Conservation (phyloP, 1,140 invertebrate species). For the Neodiprion pinetum region DNA sequence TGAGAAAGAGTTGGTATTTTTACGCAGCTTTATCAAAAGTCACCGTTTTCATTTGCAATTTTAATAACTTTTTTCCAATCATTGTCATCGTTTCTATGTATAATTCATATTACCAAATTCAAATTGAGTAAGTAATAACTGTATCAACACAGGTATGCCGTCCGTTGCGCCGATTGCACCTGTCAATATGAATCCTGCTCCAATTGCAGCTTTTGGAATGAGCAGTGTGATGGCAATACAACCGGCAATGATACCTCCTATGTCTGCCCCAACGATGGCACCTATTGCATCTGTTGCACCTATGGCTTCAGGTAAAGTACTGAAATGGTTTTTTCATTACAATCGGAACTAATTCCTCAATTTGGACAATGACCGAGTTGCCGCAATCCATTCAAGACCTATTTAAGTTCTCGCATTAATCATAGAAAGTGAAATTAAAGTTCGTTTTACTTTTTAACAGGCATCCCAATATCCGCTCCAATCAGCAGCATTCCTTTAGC, state of each 20-base stretch:
- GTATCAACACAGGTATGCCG: conserved; percentile 35
- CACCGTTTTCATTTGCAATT: too few species aligned
- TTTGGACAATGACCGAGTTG: too few species aligned
- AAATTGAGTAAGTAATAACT: too few species aligned
- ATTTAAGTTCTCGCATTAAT: too few species aligned
- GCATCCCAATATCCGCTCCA: neutral
- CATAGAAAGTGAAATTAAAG: too few species aligned
- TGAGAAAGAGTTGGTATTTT: too few species aligned
- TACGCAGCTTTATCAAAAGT: too few species aligned
- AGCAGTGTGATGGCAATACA: conserved; percentile 45
- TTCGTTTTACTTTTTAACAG: neutral
- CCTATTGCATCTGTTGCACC: conserved; percentile 25
- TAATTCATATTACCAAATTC: too few species aligned
- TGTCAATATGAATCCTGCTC: conserved; percentile 51
- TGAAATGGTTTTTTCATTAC: neutral
- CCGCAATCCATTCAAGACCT: too few species aligned
- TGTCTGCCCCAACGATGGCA: conserved; percentile 36
- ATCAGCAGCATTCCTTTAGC: neutral
- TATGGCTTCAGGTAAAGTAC: conserved; percentile 31
- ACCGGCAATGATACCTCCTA: conserved; percentile 33
- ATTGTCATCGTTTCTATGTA: too few species aligned
- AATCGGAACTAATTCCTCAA: conserved; percentile 25
- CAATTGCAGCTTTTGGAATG: conserved; percentile 56
- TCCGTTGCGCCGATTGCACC: conserved; percentile 49
- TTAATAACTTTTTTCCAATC: too few species aligned